Conservation (phyloP, 2,888 invertebrate genomes). For the Meteorus colon region DNA sequence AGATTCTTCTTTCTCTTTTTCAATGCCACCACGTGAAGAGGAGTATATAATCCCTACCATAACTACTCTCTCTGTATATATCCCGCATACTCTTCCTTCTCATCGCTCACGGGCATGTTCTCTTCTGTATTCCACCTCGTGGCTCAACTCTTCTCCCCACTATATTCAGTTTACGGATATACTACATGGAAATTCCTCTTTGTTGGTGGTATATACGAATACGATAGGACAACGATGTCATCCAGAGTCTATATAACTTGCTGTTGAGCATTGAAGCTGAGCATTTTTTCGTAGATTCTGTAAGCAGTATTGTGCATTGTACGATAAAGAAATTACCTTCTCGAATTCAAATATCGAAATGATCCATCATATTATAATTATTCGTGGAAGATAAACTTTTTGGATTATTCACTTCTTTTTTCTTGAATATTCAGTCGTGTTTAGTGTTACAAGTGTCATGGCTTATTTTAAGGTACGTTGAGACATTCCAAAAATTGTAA, state of each 20-base stretch:
- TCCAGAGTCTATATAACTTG: slow-evolving; percentile 70
- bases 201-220: slow-evolving; percentile 24
- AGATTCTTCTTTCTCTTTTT: slow-evolving; percentile 64
- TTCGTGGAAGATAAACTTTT: neutral
- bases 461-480: slow-evolving; percentile 65
- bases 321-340: neutral
- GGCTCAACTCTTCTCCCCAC: neutral
- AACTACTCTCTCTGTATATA: slow-evolving; percentile 3
- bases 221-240: slow-evolving; percentile 28
- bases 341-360: neutral
- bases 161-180: slow-evolving; percentile 43
- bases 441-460: slow-evolving; percentile 62
- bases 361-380: neutral
- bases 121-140: slow-evolving; percentile 11
- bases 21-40: slow-evolving; percentile 12
- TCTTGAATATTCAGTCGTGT: slow-evolving; percentile 44
- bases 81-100: slow-evolving; percentile 1
- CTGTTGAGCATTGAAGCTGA: slow-evolving; percentile 59
- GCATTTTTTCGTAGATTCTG: slow-evolving; percentile 69
- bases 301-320: slow-evolving; percentile 14
- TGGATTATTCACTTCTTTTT: neutral
- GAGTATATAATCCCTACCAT: slow-evolving; percentile 2
- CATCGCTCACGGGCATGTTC: neutral
- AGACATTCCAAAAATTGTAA: neutral
- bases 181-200: slow-evolving; percentile 29